Evolutionary conservation across 2,797 vertebrate species (phyloP).

Genomic region (Amphiprion clarkii): DNA sequence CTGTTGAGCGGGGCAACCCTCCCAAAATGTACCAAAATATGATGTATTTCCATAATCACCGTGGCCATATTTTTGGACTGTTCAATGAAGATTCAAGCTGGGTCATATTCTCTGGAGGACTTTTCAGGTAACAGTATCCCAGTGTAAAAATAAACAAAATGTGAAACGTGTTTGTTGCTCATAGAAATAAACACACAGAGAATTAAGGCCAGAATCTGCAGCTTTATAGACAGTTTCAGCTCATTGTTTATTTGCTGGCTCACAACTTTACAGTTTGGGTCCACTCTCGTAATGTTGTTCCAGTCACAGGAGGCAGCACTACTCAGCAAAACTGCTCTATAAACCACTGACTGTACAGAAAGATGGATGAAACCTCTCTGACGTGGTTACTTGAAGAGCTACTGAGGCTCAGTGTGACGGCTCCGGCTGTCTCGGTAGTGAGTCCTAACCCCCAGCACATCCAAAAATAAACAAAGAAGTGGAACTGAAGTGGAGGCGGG

Average conservation of each 20-base stretch:
- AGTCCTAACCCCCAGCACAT: too few relatives aligned
- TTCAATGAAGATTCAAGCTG: not conserved
- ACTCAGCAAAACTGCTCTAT: not conserved
- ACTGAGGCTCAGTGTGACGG: too few relatives aligned
- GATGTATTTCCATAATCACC: not conserved
- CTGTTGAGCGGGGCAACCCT: slow-evolving; percentile 6
- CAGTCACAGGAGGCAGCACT: not conserved
- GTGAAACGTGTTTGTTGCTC: not conserved
- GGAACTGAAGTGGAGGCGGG: too few relatives aligned
- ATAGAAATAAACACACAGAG: not conserved
- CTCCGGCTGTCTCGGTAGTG: too few relatives aligned
- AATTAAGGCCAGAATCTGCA: not conserved
- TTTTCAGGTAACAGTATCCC: not conserved
- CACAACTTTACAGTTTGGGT: not conserved
- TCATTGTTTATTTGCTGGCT: not conserved
- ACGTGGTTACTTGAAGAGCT: too few relatives aligned
- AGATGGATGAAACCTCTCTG: too few relatives aligned
- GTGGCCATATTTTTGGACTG: not conserved
- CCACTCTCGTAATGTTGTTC: not conserved
- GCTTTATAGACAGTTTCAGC: not conserved
- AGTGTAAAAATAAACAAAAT: not conserved
- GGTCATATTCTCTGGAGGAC: not conserved
- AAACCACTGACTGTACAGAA: too few relatives aligned
- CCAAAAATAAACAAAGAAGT: too few relatives aligned
- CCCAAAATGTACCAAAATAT: slow-evolving; percentile 1